phyloP scores from a whole-genome alignment of 2,888 invertebrate genomes.

The Lutraria lutraria region DNA sequence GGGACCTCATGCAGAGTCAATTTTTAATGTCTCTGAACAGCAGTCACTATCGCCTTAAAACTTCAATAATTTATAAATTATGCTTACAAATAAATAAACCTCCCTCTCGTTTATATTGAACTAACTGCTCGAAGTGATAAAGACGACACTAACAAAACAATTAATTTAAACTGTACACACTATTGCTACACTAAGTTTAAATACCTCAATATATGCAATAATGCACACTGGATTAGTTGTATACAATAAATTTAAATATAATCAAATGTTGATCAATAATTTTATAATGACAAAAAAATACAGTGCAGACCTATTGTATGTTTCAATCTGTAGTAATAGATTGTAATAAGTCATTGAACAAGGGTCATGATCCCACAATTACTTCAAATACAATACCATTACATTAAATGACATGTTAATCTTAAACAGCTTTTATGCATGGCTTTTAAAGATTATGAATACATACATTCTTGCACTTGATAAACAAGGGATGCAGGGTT shows the following conservation, averaged over 20 bases:
- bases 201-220: neutral
- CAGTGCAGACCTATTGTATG: neutral
- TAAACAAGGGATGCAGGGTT: neutral
- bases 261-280: conserved; percentile 42
- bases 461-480: neutral
- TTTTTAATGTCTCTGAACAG: no score
- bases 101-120: no score
- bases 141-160: no score
- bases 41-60: no score
- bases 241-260: conserved; percentile 24
- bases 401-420: neutral
- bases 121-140: no score
- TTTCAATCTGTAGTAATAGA: neutral
- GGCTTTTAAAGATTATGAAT: neutral
- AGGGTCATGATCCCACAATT: neutral
- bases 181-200: neutral
- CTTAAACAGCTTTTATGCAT: neutral
- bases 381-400: conserved; percentile 2
- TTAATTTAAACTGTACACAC: no score
- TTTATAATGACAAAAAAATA: conserved; percentile 25
- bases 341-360: neutral
- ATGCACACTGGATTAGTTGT: neutral
- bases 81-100: no score
- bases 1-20: no score
- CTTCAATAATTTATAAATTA: no score